phyloP scores from a whole-genome alignment of 2,797 vertebrate genomes.

The Platalea minor region DNA sequence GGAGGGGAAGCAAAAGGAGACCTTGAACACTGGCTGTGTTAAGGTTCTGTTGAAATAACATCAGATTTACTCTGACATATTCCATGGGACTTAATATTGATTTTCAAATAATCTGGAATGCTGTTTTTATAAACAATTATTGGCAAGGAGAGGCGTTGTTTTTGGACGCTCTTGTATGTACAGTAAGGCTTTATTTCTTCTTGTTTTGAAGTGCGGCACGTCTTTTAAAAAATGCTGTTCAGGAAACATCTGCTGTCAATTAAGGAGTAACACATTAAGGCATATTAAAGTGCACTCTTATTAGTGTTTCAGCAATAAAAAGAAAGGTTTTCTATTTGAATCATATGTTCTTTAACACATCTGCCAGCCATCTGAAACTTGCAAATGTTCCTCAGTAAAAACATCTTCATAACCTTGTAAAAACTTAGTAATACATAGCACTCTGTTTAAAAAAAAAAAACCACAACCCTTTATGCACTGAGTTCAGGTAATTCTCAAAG shows the following conservation, averaged over 20 bases:
- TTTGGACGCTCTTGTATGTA: slow-evolving; percentile 59
- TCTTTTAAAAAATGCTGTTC: slow-evolving; percentile 44
- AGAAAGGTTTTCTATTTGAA: slow-evolving; percentile 64
- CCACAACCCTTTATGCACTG: background rate
- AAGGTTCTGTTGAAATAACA: slow-evolving; percentile 39
- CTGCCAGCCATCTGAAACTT: slow-evolving; percentile 62
- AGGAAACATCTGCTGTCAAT: slow-evolving; percentile 73
- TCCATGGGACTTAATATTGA: slow-evolving; percentile 50
- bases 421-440: background rate
- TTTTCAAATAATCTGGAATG: slow-evolving; percentile 66
- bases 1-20: background rate
- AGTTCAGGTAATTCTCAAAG: background rate
- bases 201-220: slow-evolving; percentile 59
- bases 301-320: slow-evolving; percentile 72
- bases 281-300: slow-evolving; percentile 68
- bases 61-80: slow-evolving; percentile 41
- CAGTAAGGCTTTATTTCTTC: slow-evolving; percentile 60
- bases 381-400: slow-evolving; percentile 47
- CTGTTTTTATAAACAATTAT: slow-evolving; percentile 68
- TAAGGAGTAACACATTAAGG: slow-evolving; percentile 72
- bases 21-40: background rate
- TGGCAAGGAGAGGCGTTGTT: slow-evolving; percentile 57
- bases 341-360: slow-evolving; percentile 62
- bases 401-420: slow-evolving; percentile 41
- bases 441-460: background rate